Base-by-base conservation (phyloP, 2,888 invertebrate species). In the Alsophila aescularia region DNA sequence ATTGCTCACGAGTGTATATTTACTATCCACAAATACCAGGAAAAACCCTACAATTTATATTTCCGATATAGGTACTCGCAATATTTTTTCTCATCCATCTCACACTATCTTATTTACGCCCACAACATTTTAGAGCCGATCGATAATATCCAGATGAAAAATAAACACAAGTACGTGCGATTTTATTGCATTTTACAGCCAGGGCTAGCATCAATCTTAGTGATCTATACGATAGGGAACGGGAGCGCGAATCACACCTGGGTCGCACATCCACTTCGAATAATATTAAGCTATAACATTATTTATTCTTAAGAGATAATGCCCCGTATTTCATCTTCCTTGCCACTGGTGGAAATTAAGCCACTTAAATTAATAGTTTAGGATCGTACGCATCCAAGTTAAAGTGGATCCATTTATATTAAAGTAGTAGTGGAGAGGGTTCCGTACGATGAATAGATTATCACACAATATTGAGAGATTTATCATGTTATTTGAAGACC, bases 181-280 rank as follows among this genome's bases (percentile, higher is more conserved):
- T 58, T 58, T 53, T 56, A 54, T 58, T 50, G 43, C 52, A 52
- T 60, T 59, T 58, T 52, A 52, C 44, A 53, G 43, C 18, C 49
- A 58, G 35, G 54, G 55, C 43, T 54, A 57, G 49, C 60, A 64
- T 66, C 60, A 51, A 62, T 66, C 66, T 62, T 64, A 32, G 40
- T 58, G 54, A 59, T 64, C 58, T 59, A 56, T 39, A 59, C 60
- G 59, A 56, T 39, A 59, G 62, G 61, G 58, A 62, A 52, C 53
- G 57, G 40, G 57, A 50, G 18, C 47, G 45, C 54, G 43, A 32
- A 55, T 59, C 52, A 59, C 62, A 66, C 55, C 62, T 64, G 62
- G 36, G 58, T 52, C 58, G 51, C 52, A 44, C n/a, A n/a, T n/a
- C 40, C 47, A 45, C 43, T 59, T 52, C 45, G 49, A 45, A 57